Percentiles rank a stretch among this genome's conserved stretches.
Evolutionary conservation across 2,113 vertebrate species (phyloP).

Genomic region (Crotalus horridus): DNA sequence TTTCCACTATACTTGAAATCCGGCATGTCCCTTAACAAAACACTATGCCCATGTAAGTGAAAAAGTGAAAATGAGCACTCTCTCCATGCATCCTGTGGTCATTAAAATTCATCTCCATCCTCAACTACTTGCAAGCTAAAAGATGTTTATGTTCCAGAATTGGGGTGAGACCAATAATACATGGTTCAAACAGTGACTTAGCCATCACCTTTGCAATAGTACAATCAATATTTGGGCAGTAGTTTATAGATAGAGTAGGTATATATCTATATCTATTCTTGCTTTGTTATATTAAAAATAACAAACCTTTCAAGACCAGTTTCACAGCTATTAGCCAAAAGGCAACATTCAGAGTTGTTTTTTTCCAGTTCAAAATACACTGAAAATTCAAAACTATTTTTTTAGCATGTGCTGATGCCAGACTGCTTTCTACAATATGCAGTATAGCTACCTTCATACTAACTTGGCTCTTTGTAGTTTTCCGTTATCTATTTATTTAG

Average conservation of each 20-base stretch:
- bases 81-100: too few relatives aligned
- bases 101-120: too few relatives aligned
- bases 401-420: neutral
- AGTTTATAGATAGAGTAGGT: neutral
- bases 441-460: slow-evolving; percentile 1
- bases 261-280: neutral
- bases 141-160: neutral
- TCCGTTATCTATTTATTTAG: neutral
- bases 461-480: slow-evolving; percentile 6
- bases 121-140: neutral
- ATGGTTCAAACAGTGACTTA: neutral
- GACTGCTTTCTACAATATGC: neutral
- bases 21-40: too few relatives aligned
- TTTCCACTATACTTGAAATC: too few relatives aligned
- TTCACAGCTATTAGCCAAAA: neutral
- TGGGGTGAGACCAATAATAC: neutral
- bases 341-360: neutral
- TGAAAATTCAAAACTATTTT: neutral
- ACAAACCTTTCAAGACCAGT: neutral
- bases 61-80: too few relatives aligned
- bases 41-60: too few relatives aligned
- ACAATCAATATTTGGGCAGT: neutral
- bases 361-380: neutral
- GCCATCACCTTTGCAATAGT: neutral
- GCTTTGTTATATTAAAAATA: neutral